These are phyloP conservation scores for Morpho helenor DNA, from an alignment of 2,888 invertebrate species.

Conservation along the genomic window DNA sequence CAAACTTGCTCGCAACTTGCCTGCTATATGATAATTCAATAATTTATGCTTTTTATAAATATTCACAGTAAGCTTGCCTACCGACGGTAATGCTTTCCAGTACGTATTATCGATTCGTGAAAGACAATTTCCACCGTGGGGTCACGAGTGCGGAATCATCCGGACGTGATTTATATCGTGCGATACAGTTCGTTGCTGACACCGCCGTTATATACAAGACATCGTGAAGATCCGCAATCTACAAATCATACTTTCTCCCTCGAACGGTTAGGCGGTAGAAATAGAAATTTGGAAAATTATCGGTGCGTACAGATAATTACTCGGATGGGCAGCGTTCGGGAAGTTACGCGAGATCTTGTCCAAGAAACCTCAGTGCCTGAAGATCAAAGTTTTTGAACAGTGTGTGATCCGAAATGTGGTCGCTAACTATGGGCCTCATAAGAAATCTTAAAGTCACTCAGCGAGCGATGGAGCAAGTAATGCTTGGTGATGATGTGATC, in stretches of 20 bases:
- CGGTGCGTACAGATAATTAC: too few relatives aligned
- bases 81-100: not conserved
- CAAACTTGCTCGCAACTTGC: too few relatives aligned
- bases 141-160: constrained; percentile 32
- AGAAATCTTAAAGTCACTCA: too few relatives aligned
- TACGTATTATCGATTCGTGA: constrained; percentile 57
- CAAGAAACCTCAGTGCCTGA: too few relatives aligned
- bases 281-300: not conserved
- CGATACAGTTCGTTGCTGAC: constrained; percentile 26
- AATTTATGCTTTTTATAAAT: not conserved
- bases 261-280: not conserved
- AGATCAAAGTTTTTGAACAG: too few relatives aligned
- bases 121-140: constrained; percentile 51
- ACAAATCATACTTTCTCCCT: constrained; percentile 7
- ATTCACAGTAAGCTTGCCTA: not conserved
- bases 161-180: constrained; percentile 33
- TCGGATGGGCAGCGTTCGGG: too few relatives aligned
- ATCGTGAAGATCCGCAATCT: constrained; percentile 19
- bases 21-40: not conserved
- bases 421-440: too few relatives aligned
- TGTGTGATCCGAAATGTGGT: too few relatives aligned
- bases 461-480: too few relatives aligned
- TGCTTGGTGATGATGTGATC: too few relatives aligned
- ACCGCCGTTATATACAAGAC: constrained; percentile 26
- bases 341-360: too few relatives aligned